Conservation (phyloP, 2,797 vertebrate species). For the Selene dorsalis region DNA sequence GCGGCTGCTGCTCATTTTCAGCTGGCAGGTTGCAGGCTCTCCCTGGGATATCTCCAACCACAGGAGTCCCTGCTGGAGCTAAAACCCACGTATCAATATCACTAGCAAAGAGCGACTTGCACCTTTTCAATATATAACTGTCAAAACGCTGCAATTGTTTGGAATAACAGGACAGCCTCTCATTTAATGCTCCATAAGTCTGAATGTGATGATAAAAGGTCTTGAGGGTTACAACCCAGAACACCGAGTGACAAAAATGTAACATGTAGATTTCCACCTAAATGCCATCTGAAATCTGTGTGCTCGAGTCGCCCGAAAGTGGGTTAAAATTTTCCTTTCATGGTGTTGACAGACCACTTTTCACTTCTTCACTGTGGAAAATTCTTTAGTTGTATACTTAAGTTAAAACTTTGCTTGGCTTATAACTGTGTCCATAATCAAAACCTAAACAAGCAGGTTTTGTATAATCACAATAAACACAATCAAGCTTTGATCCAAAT, state of each 20-base stretch:
- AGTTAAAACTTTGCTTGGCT: constrained; percentile 43
- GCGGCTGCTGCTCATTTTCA: constrained; percentile 19
- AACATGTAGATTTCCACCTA: constrained; percentile 6
- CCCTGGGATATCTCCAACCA: constrained; percentile 6
- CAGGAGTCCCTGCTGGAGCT: background rate
- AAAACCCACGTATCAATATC: background rate
- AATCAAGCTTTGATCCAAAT: constrained; percentile 54
- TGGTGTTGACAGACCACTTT: constrained; percentile 37
- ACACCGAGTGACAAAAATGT: background rate
- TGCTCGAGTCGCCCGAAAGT: constrained; percentile 15
- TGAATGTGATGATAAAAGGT: constrained; percentile 6
- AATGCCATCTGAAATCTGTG: constrained; percentile 28
- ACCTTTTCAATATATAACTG: background rate
- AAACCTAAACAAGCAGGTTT: constrained; percentile 51
- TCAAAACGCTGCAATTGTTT: background rate
- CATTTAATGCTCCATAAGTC: background rate
- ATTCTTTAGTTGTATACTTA: constrained; percentile 46
- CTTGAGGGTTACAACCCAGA: background rate
- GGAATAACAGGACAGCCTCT: background rate
- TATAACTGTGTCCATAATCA: constrained; percentile 48
- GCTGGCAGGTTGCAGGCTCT: constrained; percentile 1
- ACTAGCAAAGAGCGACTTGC: background rate
- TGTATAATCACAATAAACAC: constrained; percentile 50
- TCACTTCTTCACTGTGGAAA: constrained; percentile 58
- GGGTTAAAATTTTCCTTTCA: constrained; percentile 31